Conservation (phyloP, 2,797 vertebrate species). For the Halcyon chelicuti region DNA sequence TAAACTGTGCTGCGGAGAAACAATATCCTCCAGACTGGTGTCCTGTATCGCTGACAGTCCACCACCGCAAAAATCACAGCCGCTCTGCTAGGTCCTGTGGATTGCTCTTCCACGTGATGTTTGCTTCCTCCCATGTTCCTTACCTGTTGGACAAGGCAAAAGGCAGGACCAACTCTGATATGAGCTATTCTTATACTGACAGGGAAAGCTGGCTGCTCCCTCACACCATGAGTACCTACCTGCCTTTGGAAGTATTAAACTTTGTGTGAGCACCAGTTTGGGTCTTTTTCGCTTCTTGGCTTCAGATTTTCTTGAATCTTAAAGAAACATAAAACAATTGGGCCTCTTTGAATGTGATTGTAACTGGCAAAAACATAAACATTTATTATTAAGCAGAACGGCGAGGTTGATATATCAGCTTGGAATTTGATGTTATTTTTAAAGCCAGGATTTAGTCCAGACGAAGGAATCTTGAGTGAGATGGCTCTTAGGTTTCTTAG, state of each 20-base stretch:
- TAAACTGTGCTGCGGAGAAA: neutral
- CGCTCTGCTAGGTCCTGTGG: neutral
- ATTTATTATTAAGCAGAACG: neutral
- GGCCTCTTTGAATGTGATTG: neutral
- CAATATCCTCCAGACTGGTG: neutral
- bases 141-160: neutral
- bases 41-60: rapidly evolving
- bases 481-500: neutral
- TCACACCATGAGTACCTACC: neutral
- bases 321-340: neutral
- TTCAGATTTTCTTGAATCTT: neutral
- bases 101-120: neutral
- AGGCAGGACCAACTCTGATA: neutral
- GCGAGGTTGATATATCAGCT: neutral
- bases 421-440: neutral
- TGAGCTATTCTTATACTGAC: neutral
- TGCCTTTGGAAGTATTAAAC: neutral
- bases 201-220: neutral
- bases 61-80: neutral
- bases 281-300: neutral
- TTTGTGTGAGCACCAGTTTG: neutral
- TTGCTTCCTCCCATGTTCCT: neutral
- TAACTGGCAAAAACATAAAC: neutral
- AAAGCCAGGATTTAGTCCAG: neutral
- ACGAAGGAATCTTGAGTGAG: neutral